Conservation (phyloP, 2,113 vertebrate genomes). For the Paedocypris sp. region DNA sequence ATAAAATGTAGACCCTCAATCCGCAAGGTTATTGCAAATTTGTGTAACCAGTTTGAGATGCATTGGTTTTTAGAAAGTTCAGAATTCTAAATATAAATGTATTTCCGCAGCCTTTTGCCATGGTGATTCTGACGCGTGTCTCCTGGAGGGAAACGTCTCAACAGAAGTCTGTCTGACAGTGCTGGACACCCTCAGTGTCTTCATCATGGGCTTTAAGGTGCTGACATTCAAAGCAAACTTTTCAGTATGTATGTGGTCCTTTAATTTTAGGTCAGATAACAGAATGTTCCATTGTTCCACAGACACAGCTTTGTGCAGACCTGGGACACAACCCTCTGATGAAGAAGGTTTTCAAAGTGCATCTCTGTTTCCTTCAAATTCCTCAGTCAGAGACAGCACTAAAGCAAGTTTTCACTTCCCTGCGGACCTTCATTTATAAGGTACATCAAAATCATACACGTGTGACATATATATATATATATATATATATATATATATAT, state of each 20-base stretch:
- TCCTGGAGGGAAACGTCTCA: conserved; percentile 88
- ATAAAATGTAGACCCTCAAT: no score
- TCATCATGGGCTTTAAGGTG: conserved; percentile 95
- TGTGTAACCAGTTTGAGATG: no score
- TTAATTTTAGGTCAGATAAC: background rate
- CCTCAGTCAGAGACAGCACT: conserved; percentile 87
- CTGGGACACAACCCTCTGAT: conserved; percentile 92
- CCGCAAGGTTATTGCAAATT: no score
- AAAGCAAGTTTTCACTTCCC: conserved; percentile 85
- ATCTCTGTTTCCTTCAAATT: conserved; percentile 91
- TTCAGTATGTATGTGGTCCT: background rate
- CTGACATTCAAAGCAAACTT: background rate
- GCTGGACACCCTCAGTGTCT: conserved; percentile 84
- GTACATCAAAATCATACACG: conserved; percentile 55
- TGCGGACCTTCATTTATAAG: conserved; percentile 89
- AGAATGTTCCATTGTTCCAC: no score
- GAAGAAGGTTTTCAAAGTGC: conserved; percentile 96
- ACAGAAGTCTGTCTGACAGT: conserved; percentile 94
- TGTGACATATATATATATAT: no score
- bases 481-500: no score
- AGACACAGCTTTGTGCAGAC: conserved; percentile 84
- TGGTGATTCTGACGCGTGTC: conserved; percentile 79
- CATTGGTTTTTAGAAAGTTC: no score
- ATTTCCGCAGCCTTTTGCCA: conserved; percentile 79
- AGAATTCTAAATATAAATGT: no score